These are phyloP conservation scores for Drosophila virilis DNA, from an alignment of 1,140 invertebrate species.

Conservation along the genomic window DNA sequence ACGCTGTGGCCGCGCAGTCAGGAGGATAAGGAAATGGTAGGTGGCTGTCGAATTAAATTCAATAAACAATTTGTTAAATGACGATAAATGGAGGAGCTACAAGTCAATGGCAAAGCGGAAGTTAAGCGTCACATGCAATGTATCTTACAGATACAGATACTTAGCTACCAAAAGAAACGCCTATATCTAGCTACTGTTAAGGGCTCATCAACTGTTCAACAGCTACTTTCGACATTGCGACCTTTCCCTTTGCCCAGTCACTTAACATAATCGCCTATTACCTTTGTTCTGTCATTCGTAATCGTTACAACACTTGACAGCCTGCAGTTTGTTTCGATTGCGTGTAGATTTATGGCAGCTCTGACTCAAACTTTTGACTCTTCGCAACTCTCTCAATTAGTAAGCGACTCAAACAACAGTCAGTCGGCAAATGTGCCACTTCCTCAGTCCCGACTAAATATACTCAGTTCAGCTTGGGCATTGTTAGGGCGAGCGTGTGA, in stretches of 20 bases:
- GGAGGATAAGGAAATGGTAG: constrained; percentile 97
- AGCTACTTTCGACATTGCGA: constrained; percentile 21
- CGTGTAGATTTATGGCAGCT: constrained; percentile 23
- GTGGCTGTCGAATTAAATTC: constrained; percentile 61
- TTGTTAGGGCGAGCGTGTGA: constrained; percentile 6
- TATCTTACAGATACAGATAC: constrained; percentile 12
- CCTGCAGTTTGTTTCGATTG: background rate
- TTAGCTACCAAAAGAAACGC: background rate
- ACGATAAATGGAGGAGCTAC: constrained; percentile 8
- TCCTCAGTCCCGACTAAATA: background rate
- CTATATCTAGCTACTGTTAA: constrained; percentile 8
- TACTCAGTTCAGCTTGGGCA: constrained; percentile 3
- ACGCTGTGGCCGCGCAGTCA: constrained; percentile 95
- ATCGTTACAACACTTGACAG: constrained; percentile 26
- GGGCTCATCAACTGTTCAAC: no score
- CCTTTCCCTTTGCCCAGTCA: constrained; percentile 31
- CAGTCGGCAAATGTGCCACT: background rate
- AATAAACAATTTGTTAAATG: constrained; percentile 19
- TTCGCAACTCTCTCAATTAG: constrained; percentile 19
- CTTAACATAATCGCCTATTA: constrained; percentile 22
- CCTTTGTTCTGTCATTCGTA: constrained; percentile 40
- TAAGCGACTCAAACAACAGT: constrained; percentile 3
- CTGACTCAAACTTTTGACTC: background rate
- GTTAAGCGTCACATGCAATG: constrained; percentile 17
- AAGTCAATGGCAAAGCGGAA: constrained; percentile 12